Conservation (phyloP, 2,113 vertebrate genomes). For the Ciconia boyciana region DNA sequence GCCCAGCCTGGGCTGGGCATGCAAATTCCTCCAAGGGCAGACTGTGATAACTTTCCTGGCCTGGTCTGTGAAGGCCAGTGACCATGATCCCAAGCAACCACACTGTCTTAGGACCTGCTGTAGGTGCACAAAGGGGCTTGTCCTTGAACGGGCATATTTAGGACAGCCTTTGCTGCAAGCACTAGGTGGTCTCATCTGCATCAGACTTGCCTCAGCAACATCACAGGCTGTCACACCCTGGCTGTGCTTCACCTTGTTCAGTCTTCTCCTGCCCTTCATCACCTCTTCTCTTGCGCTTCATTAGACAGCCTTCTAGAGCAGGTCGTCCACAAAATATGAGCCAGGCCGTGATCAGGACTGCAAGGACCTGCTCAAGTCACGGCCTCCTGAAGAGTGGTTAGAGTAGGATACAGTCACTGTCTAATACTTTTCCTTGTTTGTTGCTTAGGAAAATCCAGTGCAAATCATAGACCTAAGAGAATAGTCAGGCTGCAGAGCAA, state of each 20-base stretch:
- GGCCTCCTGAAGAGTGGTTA: not conserved
- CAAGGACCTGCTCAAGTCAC: not conserved
- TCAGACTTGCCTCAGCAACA: not conserved
- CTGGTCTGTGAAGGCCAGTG: not conserved
- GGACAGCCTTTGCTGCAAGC: not conserved
- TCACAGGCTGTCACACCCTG: not conserved
- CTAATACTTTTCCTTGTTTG: not conserved
- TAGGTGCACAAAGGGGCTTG: not conserved
- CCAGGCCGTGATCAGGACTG: not conserved
- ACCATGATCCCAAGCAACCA: not conserved
- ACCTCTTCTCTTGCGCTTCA: not conserved
- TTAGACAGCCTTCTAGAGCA: not conserved
- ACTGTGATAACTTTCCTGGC: not conserved
- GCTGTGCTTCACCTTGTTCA: not conserved
- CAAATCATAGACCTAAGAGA: not conserved
- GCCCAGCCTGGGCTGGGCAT: not conserved
- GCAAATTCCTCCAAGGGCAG: not conserved
- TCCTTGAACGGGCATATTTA: not conserved
- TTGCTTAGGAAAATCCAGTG: not conserved
- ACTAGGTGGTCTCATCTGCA: not conserved
- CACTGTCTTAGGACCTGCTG: not conserved
- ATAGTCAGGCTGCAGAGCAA: not conserved
- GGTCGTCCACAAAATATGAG: not conserved
- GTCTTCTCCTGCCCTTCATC: not conserved
- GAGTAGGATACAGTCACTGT: not conserved